Evolutionary conservation across 2,113 vertebrate genomes (phyloP).

Genomic region (Rhinolophus sinicus): DNA sequence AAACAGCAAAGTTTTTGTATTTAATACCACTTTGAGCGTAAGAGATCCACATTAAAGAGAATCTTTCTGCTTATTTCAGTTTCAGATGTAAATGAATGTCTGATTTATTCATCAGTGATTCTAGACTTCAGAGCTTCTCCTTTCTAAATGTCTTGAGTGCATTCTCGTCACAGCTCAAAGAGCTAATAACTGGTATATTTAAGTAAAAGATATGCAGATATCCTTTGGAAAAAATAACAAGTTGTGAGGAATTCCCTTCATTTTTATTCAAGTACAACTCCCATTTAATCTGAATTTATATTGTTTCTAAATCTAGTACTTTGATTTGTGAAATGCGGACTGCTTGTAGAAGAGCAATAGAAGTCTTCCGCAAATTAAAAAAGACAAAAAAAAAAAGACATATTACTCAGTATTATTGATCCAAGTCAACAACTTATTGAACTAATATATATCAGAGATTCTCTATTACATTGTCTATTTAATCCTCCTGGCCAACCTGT

Average conservation of each 20-base stretch:
- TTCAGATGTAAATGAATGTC: constrained; percentile 69
- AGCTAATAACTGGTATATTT: not conserved
- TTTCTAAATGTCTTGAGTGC: not conserved
- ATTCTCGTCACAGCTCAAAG: constrained; percentile 42
- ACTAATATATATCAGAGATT: not conserved
- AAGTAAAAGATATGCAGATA: not conserved
- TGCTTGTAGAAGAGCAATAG: not conserved
- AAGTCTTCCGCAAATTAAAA: not conserved
- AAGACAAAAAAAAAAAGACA: not conserved
- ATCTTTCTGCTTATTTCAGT: not conserved
- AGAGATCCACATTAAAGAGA: constrained; percentile 49
- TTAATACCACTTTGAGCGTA: not conserved
- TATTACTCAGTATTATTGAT: not conserved
- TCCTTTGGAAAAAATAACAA: not conserved
- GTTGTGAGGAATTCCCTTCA: not conserved
- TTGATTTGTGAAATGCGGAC: constrained; percentile 3
- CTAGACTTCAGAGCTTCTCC: not conserved
- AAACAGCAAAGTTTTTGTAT: not conserved
- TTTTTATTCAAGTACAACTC: constrained; percentile 22
- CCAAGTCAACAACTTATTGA: not conserved
- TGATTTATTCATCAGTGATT: constrained; percentile 34
- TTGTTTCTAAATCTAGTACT: not conserved
- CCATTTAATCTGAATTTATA: not conserved
- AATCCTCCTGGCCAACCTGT: not conserved
- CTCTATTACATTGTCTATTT: not conserved